These are phyloP conservation scores for Steinernema hermaphroditum DNA, from an alignment of 2,888 invertebrate genomes.

Conservation along the genomic window DNA sequence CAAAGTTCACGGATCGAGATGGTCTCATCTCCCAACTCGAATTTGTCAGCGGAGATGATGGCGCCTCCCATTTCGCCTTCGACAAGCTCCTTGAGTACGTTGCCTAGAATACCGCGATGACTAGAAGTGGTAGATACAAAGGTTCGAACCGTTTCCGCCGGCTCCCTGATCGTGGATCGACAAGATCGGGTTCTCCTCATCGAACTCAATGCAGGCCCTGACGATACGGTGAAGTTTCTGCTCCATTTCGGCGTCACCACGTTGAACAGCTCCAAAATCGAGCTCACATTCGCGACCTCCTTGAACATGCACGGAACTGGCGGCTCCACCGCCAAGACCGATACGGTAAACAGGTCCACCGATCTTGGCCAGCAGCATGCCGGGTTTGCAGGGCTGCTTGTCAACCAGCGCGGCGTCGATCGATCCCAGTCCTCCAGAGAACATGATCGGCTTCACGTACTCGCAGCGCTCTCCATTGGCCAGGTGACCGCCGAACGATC, in stretches of 20 bases:
- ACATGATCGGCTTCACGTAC: slow-evolving; percentile 98
- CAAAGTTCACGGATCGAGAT: slow-evolving; percentile 89
- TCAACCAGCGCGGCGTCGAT: slow-evolving; percentile 46
- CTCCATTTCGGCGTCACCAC: slow-evolving; percentile 97
- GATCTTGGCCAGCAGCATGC: slow-evolving; percentile 81
- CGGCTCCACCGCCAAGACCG: slow-evolving; percentile 97
- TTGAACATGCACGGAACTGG: slow-evolving; percentile 81
- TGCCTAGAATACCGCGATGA: slow-evolving; percentile 72
- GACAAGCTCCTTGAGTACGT: slow-evolving; percentile 92
- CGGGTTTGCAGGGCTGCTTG: slow-evolving; percentile 39
- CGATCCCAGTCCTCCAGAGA: slow-evolving; percentile 78
- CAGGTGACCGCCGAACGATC: slow-evolving; percentile 82
- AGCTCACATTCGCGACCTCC: slow-evolving; percentile 74
- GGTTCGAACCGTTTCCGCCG: slow-evolving; percentile 76
- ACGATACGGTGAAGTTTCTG: slow-evolving; percentile 92
- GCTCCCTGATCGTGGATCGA: slow-evolving; percentile 99
- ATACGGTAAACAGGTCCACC: slow-evolving; percentile 97
- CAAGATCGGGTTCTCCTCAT: slow-evolving; percentile 80
- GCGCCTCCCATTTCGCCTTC: slow-evolving; percentile 83
- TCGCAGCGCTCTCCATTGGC: slow-evolving; percentile 72
- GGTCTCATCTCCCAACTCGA: slow-evolving; percentile 90
- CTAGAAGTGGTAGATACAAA: slow-evolving; percentile 5
- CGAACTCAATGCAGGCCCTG: slow-evolving; percentile 84
- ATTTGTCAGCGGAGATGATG: slow-evolving; percentile 81
- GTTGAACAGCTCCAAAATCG: slow-evolving; percentile 94